Conservation (phyloP, 1,140 invertebrate species). For the Saccostrea glomerata region DNA sequence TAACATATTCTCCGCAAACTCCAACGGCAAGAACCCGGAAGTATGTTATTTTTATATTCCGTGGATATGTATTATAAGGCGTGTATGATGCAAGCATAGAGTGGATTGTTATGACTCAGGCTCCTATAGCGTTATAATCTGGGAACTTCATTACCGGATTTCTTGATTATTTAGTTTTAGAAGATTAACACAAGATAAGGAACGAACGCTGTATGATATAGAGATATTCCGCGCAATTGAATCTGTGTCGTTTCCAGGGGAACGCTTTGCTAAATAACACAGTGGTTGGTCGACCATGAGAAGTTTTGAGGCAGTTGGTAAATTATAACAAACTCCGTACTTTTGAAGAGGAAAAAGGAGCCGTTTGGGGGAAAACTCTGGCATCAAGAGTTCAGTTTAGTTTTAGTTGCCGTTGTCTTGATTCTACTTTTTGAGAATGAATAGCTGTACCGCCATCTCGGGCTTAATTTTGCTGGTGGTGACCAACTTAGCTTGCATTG, state of each 20-base stretch:
- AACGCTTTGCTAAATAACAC: neutral
- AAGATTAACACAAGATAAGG: conserved; percentile 23
- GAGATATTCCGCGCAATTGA: conserved; percentile 1
- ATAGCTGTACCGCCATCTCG: conserved; percentile 54
- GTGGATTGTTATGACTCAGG: neutral
- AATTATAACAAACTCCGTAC: neutral
- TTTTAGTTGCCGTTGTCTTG: too few species aligned
- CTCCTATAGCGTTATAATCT: neutral
- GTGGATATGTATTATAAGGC: neutral
- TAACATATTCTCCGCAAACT: neutral
- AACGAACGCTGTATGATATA: neutral
- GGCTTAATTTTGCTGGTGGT: conserved; percentile 66
- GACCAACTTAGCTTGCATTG: conserved; percentile 66
- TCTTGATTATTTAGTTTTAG: conserved; percentile 29
- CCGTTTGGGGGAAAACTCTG: neutral
- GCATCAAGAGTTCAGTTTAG: too few species aligned
- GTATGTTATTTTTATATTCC: neutral
- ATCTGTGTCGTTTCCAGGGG: conserved; percentile 19
- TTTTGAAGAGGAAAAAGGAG: neutral
- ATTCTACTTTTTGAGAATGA: neutral
- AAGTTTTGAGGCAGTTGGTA: neutral
- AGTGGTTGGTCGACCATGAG: conserved; percentile 18
- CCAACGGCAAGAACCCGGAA: neutral
- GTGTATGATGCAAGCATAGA: neutral
- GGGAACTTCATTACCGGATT: neutral